Evolutionary conservation across 2,797 vertebrate species (phyloP).

Genomic region (Nyctalus aviator): DNA sequence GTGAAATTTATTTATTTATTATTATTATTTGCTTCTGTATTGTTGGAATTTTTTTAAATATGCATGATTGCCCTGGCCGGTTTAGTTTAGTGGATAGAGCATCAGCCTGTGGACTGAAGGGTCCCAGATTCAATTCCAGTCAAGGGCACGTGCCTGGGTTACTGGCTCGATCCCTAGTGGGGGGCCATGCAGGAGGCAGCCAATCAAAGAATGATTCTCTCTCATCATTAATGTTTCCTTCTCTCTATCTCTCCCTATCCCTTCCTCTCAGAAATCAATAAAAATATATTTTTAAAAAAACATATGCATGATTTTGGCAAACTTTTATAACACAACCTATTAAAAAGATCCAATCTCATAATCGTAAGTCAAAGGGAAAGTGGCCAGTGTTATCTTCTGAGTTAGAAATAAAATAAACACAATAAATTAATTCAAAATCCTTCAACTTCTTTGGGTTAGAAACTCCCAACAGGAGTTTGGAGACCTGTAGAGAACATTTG

Average conservation of each 20-base stretch:
- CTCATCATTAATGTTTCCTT: no score
- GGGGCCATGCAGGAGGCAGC: no score
- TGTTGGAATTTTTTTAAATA: background rate
- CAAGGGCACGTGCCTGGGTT: no score
- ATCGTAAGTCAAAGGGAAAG: background rate
- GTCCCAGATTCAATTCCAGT: no score
- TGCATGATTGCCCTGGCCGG: background rate
- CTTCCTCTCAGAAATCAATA: no score
- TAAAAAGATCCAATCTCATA: background rate
- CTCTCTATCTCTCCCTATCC: no score
- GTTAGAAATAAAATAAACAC: background rate
- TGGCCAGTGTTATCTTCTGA: background rate
- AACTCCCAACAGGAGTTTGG: background rate
- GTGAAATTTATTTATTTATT: background rate
- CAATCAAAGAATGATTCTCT: no score
- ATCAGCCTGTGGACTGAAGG: no score
- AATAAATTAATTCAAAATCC: background rate
- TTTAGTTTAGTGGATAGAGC: background rate
- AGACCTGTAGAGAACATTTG: background rate
- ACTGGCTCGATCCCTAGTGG: no score
- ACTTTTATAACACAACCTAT: background rate
- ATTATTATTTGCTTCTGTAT: background rate
- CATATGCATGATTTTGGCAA: background rate
- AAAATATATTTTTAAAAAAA: background rate
- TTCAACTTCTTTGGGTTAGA: background rate